These are phyloP conservation scores for Apteryx owenii DNA, from an alignment of 2,113 vertebrate genomes.

Conservation along the genomic window DNA sequence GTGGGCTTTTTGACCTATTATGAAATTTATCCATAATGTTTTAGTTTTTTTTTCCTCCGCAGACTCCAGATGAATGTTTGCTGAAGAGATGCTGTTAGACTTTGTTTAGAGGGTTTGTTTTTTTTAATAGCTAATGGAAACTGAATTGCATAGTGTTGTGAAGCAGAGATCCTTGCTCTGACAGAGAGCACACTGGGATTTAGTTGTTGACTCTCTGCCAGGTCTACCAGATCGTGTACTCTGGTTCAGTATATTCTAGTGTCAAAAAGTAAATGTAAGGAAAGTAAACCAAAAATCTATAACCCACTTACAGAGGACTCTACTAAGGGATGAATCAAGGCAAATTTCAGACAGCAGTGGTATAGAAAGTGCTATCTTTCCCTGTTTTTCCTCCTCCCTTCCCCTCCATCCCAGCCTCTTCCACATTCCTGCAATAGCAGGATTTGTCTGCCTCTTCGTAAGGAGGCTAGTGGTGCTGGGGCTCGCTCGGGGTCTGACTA, in stretches of 20 bases:
- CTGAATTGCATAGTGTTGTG: fast-evolving
- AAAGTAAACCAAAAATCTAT: background rate
- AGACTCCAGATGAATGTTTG: background rate
- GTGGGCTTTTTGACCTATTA: background rate
- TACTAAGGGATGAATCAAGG: background rate
- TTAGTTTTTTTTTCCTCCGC: background rate
- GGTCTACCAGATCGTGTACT: background rate
- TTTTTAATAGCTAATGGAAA: background rate
- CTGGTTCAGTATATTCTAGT: background rate
- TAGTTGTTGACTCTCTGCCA: background rate
- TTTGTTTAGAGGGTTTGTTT: background rate
- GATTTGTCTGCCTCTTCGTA: background rate
- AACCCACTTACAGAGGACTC: background rate
- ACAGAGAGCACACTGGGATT: fast-evolving
- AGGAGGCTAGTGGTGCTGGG: background rate
- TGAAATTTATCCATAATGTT: background rate
- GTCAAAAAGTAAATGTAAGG: background rate
- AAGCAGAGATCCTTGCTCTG: background rate
- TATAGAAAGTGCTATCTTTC: background rate
- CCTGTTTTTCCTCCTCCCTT: background rate
- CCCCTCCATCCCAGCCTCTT: background rate
- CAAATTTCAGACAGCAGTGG: fast-evolving
- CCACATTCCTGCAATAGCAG: fast-evolving
- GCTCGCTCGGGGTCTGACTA: background rate
- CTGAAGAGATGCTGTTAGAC: background rate